Evolutionary conservation across 2,113 vertebrate genomes (phyloP), one percentile per base, ranked within the genome.

Genomic region (Entomyzon cyanotis): DNA sequence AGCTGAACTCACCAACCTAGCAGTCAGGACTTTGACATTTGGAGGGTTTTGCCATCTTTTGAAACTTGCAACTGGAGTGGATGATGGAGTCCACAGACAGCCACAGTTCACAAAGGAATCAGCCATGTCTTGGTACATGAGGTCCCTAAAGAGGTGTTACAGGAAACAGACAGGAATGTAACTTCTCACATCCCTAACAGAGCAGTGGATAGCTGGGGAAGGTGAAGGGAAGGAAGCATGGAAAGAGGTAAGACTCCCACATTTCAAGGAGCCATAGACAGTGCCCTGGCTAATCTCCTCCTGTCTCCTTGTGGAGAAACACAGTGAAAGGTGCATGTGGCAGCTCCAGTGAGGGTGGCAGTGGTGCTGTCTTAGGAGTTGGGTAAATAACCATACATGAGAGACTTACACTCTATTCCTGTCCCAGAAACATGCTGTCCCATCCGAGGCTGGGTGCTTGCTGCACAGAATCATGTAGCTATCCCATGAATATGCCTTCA

Each of bases 51-150:
- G 1, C 22, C 35, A 30, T 44, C 23, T 69, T 78, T 41, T 39
- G 52, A 69, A 83, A 86, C 5, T 49, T 58, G 21, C 16, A 89
- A 13, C n/a, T 86, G 52, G 6, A 33, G 37, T 46, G 42, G 5
- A 18, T 79, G 28, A 22, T 44, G 27, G 41, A 60, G 30, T 9
- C 23, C 22, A 49, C 47, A 49, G 47, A 49, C 22, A 21, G 47
- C 47, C 22, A 23, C 47, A 23, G 22, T 46, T 56, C 37, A 42
- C 27, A 58, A 44, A 62, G 33, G 18, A 37, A 65, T 52, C 42
- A 2, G 2, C 22, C 28, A 19, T 1, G 1, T 7, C 3, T 24
- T 8, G 65, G 17, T 24, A 50, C 21, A 46, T 41, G 10, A 53
- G 39, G 31, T 53, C 46, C 46, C n/a, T 70, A 41, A 71, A 46